These are phyloP conservation scores for Eunapius fragilis DNA, from an alignment of 37 sponge, comb jelly and placozoan genomes.

Conservation along the genomic window DNA sequence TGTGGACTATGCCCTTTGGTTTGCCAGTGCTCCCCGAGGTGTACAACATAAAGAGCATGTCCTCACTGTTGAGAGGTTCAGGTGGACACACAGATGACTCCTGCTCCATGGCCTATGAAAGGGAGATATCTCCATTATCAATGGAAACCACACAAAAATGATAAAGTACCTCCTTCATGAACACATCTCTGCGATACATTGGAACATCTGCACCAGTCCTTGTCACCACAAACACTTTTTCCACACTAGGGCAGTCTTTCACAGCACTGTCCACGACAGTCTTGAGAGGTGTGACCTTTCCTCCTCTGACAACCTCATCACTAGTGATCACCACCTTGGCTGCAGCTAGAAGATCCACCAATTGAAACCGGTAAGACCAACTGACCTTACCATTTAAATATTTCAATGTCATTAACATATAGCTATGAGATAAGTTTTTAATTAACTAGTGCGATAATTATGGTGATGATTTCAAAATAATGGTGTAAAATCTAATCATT, in stretches of 20 bases:
- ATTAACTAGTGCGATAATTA: too few species aligned
- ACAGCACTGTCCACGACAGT: conserved; percentile 83
- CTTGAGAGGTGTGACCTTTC: conserved; percentile 88
- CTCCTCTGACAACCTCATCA: conserved; percentile 90
- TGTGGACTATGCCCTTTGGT: conserved; percentile 94
- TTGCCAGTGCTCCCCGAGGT: conserved; percentile 97
- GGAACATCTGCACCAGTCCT: conserved; percentile 82
- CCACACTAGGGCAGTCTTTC: conserved; percentile 66
- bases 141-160: not conserved
- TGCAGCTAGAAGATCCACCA: conserved; percentile 46
- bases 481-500: too few species aligned
- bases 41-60: conserved; percentile 92
- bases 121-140: not conserved
- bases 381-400: too few species aligned
- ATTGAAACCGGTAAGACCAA: too few species aligned
- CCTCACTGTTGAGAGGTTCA: conserved; percentile 92
- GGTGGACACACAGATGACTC: conserved; percentile 68
- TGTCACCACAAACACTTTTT: conserved; percentile 77
- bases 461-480: too few species aligned
- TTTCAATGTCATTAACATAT: too few species aligned
- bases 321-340: conserved; percentile 88
- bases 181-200: conserved; percentile 70
- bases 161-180: conserved; percentile 69
- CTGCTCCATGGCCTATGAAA: conserved; percentile 77
- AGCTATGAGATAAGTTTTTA: too few species aligned